phyloP scores from a whole-genome alignment of 2,113 vertebrate genomes.

The Plectropomus leopardus region DNA sequence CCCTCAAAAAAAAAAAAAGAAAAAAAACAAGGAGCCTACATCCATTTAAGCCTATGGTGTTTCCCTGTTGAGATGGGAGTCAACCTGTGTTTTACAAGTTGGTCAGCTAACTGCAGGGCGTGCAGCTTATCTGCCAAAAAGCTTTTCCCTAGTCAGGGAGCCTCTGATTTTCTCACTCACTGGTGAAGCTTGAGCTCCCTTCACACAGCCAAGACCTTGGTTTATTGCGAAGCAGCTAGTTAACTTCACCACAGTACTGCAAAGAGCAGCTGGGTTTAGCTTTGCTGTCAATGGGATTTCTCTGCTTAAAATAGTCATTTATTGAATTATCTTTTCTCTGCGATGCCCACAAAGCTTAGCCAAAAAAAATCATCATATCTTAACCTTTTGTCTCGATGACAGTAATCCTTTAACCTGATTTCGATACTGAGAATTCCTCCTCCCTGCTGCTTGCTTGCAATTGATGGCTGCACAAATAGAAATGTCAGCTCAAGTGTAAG shows the following conservation, averaged over 20 bases:
- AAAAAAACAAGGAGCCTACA: slow-evolving; percentile 6
- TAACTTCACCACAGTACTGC: slow-evolving; percentile 3
- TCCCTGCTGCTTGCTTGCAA: not conserved
- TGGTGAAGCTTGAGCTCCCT: slow-evolving; percentile 10
- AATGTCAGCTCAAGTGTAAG: slow-evolving; percentile 41
- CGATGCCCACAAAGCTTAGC: not conserved
- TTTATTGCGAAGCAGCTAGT: slow-evolving; percentile 17
- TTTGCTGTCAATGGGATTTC: slow-evolving; percentile 16
- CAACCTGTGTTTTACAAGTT: slow-evolving; percentile 39
- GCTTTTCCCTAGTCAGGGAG: slow-evolving; percentile 19
- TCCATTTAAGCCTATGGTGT: slow-evolving; percentile 36
- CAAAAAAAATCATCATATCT: slow-evolving; percentile 2
- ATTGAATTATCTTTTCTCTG: slow-evolving; percentile 21
- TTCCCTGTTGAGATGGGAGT: slow-evolving; percentile 28
- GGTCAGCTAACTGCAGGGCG: slow-evolving; percentile 41
- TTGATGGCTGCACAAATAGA: slow-evolving; percentile 30
- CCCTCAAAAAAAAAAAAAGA: not conserved
- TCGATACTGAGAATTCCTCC: not conserved
- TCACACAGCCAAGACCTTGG: slow-evolving; percentile 8
- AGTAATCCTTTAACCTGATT: slow-evolving; percentile 1
- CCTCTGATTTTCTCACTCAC: slow-evolving; percentile 35
- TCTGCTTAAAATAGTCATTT: not conserved
- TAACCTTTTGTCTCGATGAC: not conserved
- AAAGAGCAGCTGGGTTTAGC: not conserved
- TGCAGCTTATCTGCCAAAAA: slow-evolving; percentile 45